Evolutionary conservation across 2,113 vertebrate genomes (phyloP).

Genomic region (Poecile atricapillus): DNA sequence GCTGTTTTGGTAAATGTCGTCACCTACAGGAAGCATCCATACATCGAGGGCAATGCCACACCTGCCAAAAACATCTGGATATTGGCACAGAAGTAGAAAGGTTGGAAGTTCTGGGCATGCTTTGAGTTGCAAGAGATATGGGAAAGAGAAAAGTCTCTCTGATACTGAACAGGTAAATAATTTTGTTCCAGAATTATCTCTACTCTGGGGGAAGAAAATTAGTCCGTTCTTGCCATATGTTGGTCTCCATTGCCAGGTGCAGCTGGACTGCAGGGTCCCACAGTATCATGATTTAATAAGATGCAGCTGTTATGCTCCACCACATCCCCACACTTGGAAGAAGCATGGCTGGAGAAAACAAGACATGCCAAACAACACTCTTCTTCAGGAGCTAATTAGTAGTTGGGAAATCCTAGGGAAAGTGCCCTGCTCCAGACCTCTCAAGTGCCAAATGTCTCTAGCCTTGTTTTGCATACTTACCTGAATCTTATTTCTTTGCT

Average conservation of each 20-base stretch:
- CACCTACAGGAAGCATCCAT: conserved; percentile 89
- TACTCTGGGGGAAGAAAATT: not conserved
- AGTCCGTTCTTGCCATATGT: not conserved
- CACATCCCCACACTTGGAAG: not conserved
- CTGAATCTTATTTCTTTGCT: conserved; percentile 89
- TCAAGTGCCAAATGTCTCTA: not conserved
- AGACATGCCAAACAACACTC: not conserved
- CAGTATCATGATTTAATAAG: not conserved
- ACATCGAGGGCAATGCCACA: conserved; percentile 89
- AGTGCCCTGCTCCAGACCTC: not conserved
- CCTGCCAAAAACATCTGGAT: conserved; percentile 61
- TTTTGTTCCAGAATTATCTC: not conserved
- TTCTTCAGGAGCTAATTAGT: not conserved
- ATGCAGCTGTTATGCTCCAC: not conserved
- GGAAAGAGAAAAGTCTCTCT: not conserved
- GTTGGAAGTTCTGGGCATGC: not conserved
- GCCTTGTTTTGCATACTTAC: conserved; percentile 72
- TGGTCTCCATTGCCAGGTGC: not conserved
- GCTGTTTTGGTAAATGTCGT: conserved; percentile 75
- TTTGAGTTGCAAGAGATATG: not conserved
- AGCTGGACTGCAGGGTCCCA: not conserved
- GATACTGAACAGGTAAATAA: not conserved
- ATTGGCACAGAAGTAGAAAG: not conserved
- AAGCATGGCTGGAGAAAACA: not conserved
- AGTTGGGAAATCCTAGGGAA: not conserved